A percentile compares a stretch with the other conserved stretches of the same genome.
Conservation (phyloP, 2,888 invertebrate species). For the Euclidia mi region DNA sequence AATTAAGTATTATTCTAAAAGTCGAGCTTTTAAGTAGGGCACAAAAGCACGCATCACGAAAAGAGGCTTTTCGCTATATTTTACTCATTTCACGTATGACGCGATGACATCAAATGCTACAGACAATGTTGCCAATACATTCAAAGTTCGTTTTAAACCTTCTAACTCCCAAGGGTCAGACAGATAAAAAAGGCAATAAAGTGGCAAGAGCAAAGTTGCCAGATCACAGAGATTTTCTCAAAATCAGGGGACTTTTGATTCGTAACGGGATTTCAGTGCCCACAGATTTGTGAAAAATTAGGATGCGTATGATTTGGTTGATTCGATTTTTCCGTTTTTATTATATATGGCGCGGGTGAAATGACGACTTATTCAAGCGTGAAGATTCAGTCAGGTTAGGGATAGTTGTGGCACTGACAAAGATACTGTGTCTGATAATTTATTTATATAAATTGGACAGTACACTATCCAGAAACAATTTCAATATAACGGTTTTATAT, state of each 20-base stretch:
- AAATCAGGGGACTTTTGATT: slow-evolving; percentile 17
- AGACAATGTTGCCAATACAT: slow-evolving; percentile 20
- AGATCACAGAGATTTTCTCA: slow-evolving; percentile 24
- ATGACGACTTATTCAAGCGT: background rate
- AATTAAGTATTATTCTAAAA: too few species aligned
- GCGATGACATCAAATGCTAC: background rate
- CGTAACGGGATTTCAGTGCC: slow-evolving; percentile 10
- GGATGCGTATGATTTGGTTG: slow-evolving; percentile 10
- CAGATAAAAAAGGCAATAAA: slow-evolving; percentile 37
- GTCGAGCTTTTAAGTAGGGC: too few species aligned
- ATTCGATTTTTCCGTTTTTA: slow-evolving; percentile 1
- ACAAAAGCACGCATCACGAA: background rate
- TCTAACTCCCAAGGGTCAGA: slow-evolving; percentile 23
- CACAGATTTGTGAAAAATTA: slow-evolving; percentile 11
- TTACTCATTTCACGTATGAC: background rate
- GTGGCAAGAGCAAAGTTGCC: slow-evolving; percentile 34
- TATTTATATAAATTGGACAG: too few species aligned
- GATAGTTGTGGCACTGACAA: too few species aligned
- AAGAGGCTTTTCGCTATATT: background rate
- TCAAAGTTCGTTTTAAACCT: slow-evolving; percentile 32
- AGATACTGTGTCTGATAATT: too few species aligned
- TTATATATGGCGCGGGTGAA: background rate
- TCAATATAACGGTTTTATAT: too few species aligned
- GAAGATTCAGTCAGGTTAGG: background rate
- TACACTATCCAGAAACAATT: too few species aligned